Evolutionary conservation across 1,140 invertebrate species (phyloP).

Genomic region (Parapsyche elsis): DNA sequence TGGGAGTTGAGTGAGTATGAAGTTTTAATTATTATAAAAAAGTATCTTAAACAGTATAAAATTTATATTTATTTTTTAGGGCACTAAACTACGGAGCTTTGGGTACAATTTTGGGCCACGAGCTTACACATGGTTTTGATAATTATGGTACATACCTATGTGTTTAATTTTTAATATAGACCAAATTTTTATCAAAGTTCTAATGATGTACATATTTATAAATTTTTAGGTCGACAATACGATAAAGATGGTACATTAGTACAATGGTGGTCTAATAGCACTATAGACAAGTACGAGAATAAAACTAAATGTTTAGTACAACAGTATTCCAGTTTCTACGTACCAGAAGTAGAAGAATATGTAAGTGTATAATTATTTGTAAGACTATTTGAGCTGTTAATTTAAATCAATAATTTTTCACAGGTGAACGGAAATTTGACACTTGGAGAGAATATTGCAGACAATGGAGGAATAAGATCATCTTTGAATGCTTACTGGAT

Average conservation of each 20-base stretch:
- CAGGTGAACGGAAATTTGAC: conserved; percentile 84
- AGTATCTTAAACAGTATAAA: conserved; percentile 29
- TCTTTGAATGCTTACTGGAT: conserved; percentile 79
- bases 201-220: not conserved
- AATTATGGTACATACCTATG: conserved; percentile 70
- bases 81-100: conserved; percentile 86
- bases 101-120: conserved; percentile 84
- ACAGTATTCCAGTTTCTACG: conserved; percentile 85
- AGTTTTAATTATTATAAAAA: not conserved
- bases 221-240: conserved; percentile 72
- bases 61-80: conserved; percentile 62
- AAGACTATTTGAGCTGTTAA: not conserved
- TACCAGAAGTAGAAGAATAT: conserved; percentile 70
- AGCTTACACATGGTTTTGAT: conserved; percentile 89
- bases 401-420: not conserved
- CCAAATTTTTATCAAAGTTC: not conserved
- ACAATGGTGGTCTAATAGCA: conserved; percentile 90
- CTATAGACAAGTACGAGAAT: conserved; percentile 73
- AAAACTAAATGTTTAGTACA: conserved; percentile 88
- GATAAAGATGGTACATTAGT: conserved; percentile 79
- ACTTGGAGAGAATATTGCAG: conserved; percentile 90
- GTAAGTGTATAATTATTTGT: conserved; percentile 60
- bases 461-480: conserved; percentile 88
- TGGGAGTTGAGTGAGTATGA: conserved; percentile 72
- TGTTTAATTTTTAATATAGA: not conserved